Evolutionary conservation across 2,888 invertebrate species (phyloP), one percentile per base, ranked within the genome.

Genomic region (Lacanobia oleracea): DNA sequence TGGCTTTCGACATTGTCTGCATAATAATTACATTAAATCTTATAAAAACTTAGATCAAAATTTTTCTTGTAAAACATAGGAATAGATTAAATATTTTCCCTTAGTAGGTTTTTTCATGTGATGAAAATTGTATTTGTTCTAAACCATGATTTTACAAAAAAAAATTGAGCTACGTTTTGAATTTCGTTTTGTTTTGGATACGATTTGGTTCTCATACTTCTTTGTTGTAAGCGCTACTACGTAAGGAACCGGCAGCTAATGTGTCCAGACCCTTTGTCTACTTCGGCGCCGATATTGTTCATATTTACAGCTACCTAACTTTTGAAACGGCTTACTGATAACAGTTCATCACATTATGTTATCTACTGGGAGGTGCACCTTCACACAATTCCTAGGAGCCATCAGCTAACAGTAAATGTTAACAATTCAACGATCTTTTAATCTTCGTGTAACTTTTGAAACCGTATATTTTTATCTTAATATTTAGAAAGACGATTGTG

Each of bases 401-500:
- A 82, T 81, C 75, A 72, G 61, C 64, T 75, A 79, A 76, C 79
- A 82, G 73, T 85, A 75, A 86, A 87, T 88, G 87, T 84, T 85
- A 86, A 88, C 84, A 78, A 80, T 85, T 82, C 77, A 78, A 78
- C 79, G 62, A 84, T 87, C 83, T 82, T 78, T 82, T 88, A 88
- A 87, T 86, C 86, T 87, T 84, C 76, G 70, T 77, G 72, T 73
- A 79, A 80, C 79, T 78, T 84, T 83, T 83, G 79, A 84, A 86
- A 85, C 82, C 77, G 65, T 2, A 77, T 53, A 77, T 77, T 84
- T 77, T 91, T 91, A 90, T 90, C 89, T 88, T 40, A 84, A 80
- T 86, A 88, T 89, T 88, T 86, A 81, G 87, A 82, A 75, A 77
- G 81, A 86, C 78, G 82, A 79, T 90, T 91, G 89, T 90, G 89